Percentiles rank a stretch among this genome's conserved stretches.
These are phyloP conservation scores for Philotrypesis tridentata DNA, from an alignment of 1,140 invertebrate genomes.

Conservation along the genomic window DNA sequence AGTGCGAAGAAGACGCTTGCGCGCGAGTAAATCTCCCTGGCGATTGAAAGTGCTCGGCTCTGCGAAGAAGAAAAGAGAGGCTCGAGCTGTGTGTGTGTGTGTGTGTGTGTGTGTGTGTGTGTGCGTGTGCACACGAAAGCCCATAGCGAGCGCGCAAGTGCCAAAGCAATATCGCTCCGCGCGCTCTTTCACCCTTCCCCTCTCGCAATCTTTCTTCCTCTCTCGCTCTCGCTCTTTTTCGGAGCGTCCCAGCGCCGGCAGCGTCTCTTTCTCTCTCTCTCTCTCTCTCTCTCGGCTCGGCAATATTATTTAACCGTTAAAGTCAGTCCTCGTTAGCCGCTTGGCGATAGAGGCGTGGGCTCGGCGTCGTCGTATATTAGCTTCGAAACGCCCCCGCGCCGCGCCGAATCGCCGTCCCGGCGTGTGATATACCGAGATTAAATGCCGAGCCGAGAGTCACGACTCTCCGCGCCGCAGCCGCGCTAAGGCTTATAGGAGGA, in stretches of 20 bases:
- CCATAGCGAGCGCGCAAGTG: slow-evolving; percentile 12
- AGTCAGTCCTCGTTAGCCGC: slow-evolving; percentile 65
- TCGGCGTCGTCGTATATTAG: slow-evolving; percentile 68
- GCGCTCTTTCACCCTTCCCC: not conserved
- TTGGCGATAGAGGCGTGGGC: slow-evolving; percentile 66
- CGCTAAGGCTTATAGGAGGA: not conserved
- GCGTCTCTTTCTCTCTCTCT: slow-evolving; percentile 22
- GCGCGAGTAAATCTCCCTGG: not conserved
- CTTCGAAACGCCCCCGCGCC: slow-evolving; percentile 61
- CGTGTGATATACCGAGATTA: slow-evolving; percentile 47
- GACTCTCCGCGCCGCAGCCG: not conserved
- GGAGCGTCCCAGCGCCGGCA: not conserved
- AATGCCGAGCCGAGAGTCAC: slow-evolving; percentile 30
- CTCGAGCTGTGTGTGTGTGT: too few species aligned
- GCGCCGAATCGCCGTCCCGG: slow-evolving; percentile 22
- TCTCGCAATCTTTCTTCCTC: not conserved
- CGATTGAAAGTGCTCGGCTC: slow-evolving; percentile 16
- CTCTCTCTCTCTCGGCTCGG: not conserved
- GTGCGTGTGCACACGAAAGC: not conserved
- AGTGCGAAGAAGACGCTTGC: not conserved
- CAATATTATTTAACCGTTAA: slow-evolving; percentile 69
- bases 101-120: too few species aligned
- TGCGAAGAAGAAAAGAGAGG: not conserved
- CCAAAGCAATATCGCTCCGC: not conserved
- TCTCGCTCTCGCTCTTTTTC: slow-evolving; percentile 7